Base-by-base conservation (phyloP, 2,888 invertebrate genomes). In the Pelosia muscerda region DNA sequence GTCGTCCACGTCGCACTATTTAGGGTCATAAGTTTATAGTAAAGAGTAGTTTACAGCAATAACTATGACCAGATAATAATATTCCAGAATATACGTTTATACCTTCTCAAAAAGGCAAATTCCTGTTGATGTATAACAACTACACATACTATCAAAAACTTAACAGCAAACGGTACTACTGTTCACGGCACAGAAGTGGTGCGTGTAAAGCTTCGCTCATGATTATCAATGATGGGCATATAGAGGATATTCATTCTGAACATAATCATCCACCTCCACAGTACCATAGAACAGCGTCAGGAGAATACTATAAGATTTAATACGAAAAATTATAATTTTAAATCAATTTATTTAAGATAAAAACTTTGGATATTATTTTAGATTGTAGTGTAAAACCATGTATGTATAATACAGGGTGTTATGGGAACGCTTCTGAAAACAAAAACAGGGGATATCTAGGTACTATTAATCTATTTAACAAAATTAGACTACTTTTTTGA, bases 41-140 rank as follows among this genome's bases (percentile, higher is more conserved):
- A 6, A 28, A 6, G 28, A 9, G 31, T 31, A 9, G 31, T 9
- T 8, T 1, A 2, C 3, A 6, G 4, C 19, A 19, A 11, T 34
- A 34, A 34, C 34, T 34, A 34, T 34, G 13, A 34, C 11, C 34
- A 34, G 19, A 19, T 42, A 42, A 42, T 19, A 15, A 28, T 5
- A 19, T 49, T 66, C 53, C 62, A 66, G 63, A 38, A 53, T 68
- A 68, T 23, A 63, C 28, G 26, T 59, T 68, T 42, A 5, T 68
- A 6, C 26, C 6, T 15, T 64, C 68, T 26, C 56, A 25, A 62
- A 62, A 53, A 53, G 62, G 66, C 69, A 72, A 70, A 60, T 65
- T 55, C 49, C 64, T 65, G 66, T 71, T 79, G 66, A 71, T 78
- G 76, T 71, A 72, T 72, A 42, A 66, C 0, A 57, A 58, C 0